These are phyloP conservation scores for Brachionus koreanus DNA, from an alignment of 1,140 invertebrate species.

Conservation along the genomic window DNA sequence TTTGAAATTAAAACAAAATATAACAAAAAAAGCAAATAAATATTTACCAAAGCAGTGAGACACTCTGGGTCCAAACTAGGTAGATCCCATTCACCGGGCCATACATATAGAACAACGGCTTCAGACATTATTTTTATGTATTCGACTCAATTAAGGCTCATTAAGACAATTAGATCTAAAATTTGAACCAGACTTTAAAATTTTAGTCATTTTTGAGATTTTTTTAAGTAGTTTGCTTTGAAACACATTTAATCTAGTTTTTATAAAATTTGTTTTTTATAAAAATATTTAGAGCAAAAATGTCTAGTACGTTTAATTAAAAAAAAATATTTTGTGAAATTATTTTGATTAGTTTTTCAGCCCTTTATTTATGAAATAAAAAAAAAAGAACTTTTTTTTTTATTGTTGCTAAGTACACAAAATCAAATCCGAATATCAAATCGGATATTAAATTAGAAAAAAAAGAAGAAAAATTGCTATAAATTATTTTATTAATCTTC, in stretches of 20 bases:
- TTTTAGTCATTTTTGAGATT: background rate
- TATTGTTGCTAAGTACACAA: background rate
- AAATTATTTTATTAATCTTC: conserved; percentile 20
- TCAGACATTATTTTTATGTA: background rate
- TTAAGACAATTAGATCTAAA: background rate
- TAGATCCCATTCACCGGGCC: conserved; percentile 37
- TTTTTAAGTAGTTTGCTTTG: background rate
- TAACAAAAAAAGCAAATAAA: background rate
- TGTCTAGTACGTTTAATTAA: too few relatives aligned
- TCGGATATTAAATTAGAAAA: conserved; percentile 2
- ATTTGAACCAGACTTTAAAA: background rate
- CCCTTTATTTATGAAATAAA: too few relatives aligned
- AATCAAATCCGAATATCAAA: background rate
- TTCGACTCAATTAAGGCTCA: background rate
- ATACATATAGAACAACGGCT: background rate
- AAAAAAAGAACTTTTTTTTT: too few relatives aligned
- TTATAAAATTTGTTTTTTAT: background rate
- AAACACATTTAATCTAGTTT: background rate
- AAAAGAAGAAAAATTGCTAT: background rate
- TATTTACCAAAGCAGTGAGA: conserved; percentile 19
- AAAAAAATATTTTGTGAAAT: too few relatives aligned
- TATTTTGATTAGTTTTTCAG: too few relatives aligned
- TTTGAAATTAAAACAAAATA: background rate
- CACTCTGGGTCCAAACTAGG: conserved; percentile 34
- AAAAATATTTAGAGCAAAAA: too few relatives aligned